phyloP scores from a whole-genome alignment of 2,888 invertebrate genomes.

The Galerucella pusilla region DNA sequence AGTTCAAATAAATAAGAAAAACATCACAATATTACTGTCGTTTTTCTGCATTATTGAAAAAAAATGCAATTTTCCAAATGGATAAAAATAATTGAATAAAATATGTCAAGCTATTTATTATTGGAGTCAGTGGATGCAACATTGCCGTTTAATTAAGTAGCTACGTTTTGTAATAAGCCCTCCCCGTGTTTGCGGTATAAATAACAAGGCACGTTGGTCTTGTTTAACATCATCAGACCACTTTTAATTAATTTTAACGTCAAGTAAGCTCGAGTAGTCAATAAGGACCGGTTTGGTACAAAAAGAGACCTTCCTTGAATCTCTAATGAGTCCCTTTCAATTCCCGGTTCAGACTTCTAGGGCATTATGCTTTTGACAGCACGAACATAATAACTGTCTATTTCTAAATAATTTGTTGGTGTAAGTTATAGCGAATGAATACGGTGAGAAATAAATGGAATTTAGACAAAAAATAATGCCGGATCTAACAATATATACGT shows the following conservation, averaged over 20 bases:
- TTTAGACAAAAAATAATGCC: neutral
- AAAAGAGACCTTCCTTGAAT: conserved; percentile 55
- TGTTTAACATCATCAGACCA: conserved; percentile 37
- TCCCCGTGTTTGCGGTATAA: conserved; percentile 44
- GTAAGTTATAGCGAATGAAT: neutral
- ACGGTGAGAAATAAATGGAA: neutral
- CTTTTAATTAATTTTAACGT: conserved; percentile 60
- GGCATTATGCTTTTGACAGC: conserved; percentile 15
- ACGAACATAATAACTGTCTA: conserved; percentile 21
- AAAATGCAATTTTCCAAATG: too few relatives aligned
- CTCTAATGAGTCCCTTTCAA: conserved; percentile 48
- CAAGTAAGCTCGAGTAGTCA: conserved; percentile 52
- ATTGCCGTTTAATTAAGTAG: conserved; percentile 39
- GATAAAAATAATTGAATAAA: conserved; percentile 1
- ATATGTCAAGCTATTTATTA: conserved; percentile 9
- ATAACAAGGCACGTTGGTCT: conserved; percentile 35
- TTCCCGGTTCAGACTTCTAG: conserved; percentile 15
- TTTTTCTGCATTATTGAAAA: too few relatives aligned
- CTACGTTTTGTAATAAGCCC: conserved; percentile 40
- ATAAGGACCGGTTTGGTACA: conserved; percentile 54
- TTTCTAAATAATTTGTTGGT: conserved; percentile 14
- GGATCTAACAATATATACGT: too few relatives aligned
- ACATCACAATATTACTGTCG: too few relatives aligned
- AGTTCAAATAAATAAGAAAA: too few relatives aligned
- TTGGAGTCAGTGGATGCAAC: neutral